Conservation (phyloP, 2,797 vertebrate genomes). For the Cynopterus sphinx region DNA sequence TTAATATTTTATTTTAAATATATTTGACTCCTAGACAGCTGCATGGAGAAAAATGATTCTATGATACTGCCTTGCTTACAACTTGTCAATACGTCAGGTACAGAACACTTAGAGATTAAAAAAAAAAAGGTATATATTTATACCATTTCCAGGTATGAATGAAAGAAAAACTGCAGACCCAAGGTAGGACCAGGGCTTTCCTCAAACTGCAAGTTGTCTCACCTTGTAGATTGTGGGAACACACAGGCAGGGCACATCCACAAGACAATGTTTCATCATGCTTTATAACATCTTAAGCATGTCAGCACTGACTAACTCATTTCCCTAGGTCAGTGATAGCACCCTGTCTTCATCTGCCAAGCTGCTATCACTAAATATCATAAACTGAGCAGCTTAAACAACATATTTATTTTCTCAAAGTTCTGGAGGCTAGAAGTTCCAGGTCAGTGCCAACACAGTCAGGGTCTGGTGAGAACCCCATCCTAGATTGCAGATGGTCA, state of each 20-base stretch:
- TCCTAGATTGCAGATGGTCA: background rate
- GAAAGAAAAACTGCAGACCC: background rate
- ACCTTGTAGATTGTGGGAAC: background rate
- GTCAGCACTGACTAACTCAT: background rate
- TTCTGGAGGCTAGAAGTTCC: background rate
- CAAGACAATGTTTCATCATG: background rate
- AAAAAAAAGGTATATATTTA: no score
- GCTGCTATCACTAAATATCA: background rate
- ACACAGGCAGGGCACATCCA: background rate
- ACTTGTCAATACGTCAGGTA: background rate
- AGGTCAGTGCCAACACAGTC: background rate
- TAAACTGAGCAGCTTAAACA: background rate
- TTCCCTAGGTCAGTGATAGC: background rate
- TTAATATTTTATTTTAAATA: background rate
- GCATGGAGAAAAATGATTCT: background rate
- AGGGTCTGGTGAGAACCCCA: background rate
- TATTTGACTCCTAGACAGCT: background rate
- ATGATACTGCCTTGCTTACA: background rate
- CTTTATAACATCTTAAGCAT: background rate
- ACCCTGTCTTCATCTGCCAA: background rate
- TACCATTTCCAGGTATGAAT: background rate
- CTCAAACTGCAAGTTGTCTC: background rate
- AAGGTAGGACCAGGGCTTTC: background rate
- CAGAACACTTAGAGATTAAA: background rate
- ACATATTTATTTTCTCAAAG: background rate